These are phyloP conservation scores for Indicator indicator DNA, from an alignment of 2,113 vertebrate genomes.

Conservation along the genomic window DNA sequence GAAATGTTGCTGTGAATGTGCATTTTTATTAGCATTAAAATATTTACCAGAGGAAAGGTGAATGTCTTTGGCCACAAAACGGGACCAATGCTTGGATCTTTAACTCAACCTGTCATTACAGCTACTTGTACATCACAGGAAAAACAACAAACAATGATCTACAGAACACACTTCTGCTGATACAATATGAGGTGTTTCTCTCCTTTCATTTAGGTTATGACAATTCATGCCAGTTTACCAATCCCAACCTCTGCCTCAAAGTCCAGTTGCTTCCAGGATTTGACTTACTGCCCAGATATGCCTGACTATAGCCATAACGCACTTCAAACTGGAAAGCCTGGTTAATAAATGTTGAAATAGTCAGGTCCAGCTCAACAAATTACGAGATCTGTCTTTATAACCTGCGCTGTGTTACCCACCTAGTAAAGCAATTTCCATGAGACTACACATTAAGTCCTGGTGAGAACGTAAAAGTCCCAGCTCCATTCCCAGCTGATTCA, in stretches of 20 bases:
- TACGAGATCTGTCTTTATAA: neutral
- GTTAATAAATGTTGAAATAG: neutral
- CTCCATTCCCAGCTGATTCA: neutral
- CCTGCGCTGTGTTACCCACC: neutral
- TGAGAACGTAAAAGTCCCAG: neutral
- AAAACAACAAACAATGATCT: neutral
- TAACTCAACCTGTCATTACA: neutral
- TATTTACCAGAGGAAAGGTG: neutral
- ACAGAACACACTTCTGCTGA: neutral
- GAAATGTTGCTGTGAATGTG: neutral
- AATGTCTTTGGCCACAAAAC: neutral
- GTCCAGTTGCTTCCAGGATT: neutral
- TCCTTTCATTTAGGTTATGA: neutral
- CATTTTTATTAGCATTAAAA: neutral
- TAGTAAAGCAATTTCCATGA: neutral
- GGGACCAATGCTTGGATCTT: neutral
- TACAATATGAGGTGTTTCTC: fast-evolving
- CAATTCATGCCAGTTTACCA: neutral
- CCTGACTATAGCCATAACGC: neutral
- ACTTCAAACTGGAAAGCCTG: neutral
- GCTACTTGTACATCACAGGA: neutral
- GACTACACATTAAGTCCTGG: neutral
- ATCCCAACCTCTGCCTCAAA: neutral
- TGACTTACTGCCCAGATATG: neutral
- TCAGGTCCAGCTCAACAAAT: neutral